Base-by-base conservation (phyloP, 2,888 invertebrate genomes). In the Romanomermis culicivorax region DNA sequence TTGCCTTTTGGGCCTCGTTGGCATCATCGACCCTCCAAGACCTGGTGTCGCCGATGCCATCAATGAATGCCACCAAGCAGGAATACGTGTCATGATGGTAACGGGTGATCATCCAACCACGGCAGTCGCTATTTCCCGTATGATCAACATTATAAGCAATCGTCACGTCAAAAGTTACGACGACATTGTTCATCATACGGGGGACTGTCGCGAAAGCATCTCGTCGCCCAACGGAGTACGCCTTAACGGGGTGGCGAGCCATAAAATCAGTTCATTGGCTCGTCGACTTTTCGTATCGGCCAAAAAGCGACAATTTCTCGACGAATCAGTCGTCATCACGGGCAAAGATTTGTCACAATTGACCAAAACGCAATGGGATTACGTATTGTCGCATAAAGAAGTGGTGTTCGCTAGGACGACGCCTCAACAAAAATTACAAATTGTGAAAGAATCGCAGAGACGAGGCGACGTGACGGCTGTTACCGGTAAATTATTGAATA, bases 21-120 rank as follows among this genome's bases (percentile, higher is more conserved):
- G 50, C 50, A 49, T 49, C 20, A 27, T 49, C 14, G 50, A 49
- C 20, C 50, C 50, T 3, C 50, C 50, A 7, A 4, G 50, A 14
- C 27, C 29, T 3, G 50, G 50, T 29, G 50, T 49, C 27, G 50
- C 27, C 29, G 50, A 25, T 29, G 26, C 50, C 4, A 49, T 49
- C 7, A 25, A 7, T 11, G 50, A 49, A 20, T 49, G 50, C 29
- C 50, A 49, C 29, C 7, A 49, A 11, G 50, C 50, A 11, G 27
- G 29, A 25, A 27, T 49, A 11, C 50, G 50, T 3, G 50, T 49
- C 50, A 49, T 49, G 50, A 49, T 49, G 50, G 50, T 49, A 20
- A 49, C 50, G 26, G 50, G 50, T 14, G 50, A 49, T 49, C 50
- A 49, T 25, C 50, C 50, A 29, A 49, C 50, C 29, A 49, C 50